Evolutionary conservation across 2,113 vertebrate genomes (phyloP).

Genomic region (Sphaerodactylus townsendi): DNA sequence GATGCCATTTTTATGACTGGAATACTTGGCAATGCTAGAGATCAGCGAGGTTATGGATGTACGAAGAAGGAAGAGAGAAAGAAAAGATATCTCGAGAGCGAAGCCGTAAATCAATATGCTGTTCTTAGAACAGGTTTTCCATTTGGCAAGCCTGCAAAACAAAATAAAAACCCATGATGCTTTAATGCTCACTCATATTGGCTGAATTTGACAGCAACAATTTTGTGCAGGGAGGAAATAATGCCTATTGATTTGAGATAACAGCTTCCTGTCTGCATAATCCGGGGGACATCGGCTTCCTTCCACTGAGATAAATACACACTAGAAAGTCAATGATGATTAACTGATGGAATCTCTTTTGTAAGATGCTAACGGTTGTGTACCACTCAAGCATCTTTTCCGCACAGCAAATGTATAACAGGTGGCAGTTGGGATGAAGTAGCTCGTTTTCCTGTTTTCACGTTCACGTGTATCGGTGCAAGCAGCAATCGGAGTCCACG

Average conservation of each 20-base stretch:
- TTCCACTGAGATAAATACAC: not conserved
- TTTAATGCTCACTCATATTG: not conserved
- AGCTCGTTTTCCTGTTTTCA: too few species aligned
- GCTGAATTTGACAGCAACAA: not conserved
- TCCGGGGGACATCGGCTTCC: not conserved
- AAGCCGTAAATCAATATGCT: not conserved
- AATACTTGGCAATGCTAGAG: not conserved
- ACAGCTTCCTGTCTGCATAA: not conserved
- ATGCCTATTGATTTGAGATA: slow-evolving; percentile 15
- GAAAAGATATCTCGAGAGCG: not conserved
- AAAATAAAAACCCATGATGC: not conserved
- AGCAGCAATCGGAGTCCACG: too few species aligned
- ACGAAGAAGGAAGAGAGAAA: not conserved
- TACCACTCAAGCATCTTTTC: too few species aligned
- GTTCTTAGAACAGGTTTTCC: not conserved
- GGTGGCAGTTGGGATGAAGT: too few species aligned
- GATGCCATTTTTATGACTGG: not conserved
- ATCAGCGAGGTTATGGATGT: not conserved
- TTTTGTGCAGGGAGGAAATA: slow-evolving; percentile 10
- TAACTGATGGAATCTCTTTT: not conserved
- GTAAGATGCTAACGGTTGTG: not conserved
- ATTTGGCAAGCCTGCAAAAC: not conserved
- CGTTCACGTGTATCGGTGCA: too few species aligned
- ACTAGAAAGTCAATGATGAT: not conserved
- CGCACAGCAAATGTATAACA: too few species aligned